Percentiles rank a stretch among this genome's conserved stretches.
Conservation (phyloP, 2,113 vertebrate genomes). For the Tonatia bakeri region DNA sequence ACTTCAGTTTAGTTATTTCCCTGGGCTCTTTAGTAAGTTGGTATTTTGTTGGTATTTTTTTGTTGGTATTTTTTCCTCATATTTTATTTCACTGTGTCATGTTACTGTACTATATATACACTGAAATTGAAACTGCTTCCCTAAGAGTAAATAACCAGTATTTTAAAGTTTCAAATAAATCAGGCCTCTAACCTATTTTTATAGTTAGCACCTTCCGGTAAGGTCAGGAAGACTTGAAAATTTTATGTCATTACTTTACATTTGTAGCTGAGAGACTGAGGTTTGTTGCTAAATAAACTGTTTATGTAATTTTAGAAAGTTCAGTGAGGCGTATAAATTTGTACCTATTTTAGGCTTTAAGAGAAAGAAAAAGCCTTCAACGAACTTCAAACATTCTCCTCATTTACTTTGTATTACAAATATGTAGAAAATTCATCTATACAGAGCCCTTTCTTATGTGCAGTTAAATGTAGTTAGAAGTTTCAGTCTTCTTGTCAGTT, state of each 20-base stretch:
- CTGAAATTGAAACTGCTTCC: neutral
- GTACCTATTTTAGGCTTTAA: neutral
- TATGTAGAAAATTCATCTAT: neutral
- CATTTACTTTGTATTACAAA: neutral
- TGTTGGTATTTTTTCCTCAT: neutral
- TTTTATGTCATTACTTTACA: neutral
- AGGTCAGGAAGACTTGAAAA: neutral
- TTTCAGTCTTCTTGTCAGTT: neutral
- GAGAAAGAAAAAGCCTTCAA: neutral
- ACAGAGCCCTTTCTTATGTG: neutral
- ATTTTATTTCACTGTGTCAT: neutral
- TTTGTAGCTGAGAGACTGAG: neutral
- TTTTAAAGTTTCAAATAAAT: constrained; percentile 14
- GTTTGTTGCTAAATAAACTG: neutral
- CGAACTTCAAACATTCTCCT: neutral
- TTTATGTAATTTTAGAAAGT: neutral
- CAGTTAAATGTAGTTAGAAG: neutral
- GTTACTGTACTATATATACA: neutral
- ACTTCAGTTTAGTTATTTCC: neutral
- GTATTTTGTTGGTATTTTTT: neutral
- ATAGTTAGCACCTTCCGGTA: neutral
- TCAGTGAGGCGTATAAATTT: neutral
- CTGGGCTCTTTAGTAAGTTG: neutral
- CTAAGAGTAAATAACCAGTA: constrained; percentile 12
- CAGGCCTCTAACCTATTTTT: neutral